These are phyloP conservation scores for Drosophila nr. perissopoda DNA, from an alignment of 2,888 invertebrate genomes.

Conservation along the genomic window DNA sequence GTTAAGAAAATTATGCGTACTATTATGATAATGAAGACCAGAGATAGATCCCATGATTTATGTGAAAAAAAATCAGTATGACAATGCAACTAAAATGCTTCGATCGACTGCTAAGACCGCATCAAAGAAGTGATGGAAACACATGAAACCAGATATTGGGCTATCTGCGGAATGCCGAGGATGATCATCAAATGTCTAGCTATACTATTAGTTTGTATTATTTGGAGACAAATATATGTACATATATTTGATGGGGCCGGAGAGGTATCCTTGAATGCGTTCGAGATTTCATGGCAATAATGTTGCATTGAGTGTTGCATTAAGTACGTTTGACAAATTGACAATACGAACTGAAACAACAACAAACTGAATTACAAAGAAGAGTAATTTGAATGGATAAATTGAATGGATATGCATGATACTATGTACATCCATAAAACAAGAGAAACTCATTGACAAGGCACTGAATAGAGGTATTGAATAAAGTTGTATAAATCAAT, in stretches of 20 bases:
- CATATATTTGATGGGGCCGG: not conserved
- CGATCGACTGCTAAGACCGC: conserved; percentile 17
- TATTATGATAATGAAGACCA: conserved; percentile 39
- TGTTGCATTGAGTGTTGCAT: conserved; percentile 55
- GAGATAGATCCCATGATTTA: conserved; percentile 1
- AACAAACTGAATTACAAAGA: conserved; percentile 18
- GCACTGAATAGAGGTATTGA: conserved; percentile 36
- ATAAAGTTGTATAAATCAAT: conserved; percentile 37
- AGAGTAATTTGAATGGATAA: conserved; percentile 2
- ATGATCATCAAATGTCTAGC: not conserved
- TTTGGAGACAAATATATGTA: not conserved
- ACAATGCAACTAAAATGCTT: conserved; percentile 17
- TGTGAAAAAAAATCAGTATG: conserved; percentile 11
- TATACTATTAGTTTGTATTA: not conserved
- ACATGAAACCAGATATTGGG: conserved; percentile 10
- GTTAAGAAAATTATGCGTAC: conserved; percentile 23
- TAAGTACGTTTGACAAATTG: conserved; percentile 69
- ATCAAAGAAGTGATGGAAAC: conserved; percentile 5
- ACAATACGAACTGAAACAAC: conserved; percentile 40
- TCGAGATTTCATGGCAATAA: not conserved
- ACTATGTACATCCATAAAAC: conserved; percentile 1
- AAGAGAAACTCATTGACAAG: conserved; percentile 20
- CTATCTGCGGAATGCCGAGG: not conserved
- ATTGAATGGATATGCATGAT: not conserved
- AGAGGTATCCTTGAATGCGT: not conserved